Base-by-base conservation (phyloP, 2,888 invertebrate genomes). In the Amorpha juglandis region DNA sequence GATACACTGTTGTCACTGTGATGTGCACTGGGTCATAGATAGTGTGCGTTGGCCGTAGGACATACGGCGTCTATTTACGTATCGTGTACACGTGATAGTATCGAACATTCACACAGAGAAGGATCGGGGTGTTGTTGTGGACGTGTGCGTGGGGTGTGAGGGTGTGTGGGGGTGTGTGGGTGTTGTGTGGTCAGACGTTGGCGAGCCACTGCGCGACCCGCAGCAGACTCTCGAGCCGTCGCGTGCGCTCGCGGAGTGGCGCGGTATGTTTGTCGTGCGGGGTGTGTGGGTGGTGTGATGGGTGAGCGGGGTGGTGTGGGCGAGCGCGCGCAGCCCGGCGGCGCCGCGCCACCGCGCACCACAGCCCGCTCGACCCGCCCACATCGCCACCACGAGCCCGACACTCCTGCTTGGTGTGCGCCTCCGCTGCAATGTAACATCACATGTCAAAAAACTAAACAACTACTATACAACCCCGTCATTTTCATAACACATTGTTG, bases 391-490 rank as follows among this genome's bases (percentile, higher is more conserved):
- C 50, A n/a, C 19, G 9, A 58, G 62, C 63, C 38, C 64, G 69
- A 72, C 69, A 69, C 80, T 74, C 70, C 81, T 76, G 83, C 80
- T 77, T 79, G 74, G 74, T 80, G 79, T 81, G 81, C 89, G 87
- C 83, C 84, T 74, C 74, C 76, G 73, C 89, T 89, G 84, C 0
- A 81, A 74, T 35, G 62, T 62, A 62, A 62, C 14, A 62, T 47
- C 19, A 38, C 42, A 42, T 45, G 35, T 7, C 35, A 62, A 7
- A 3, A 11, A 42, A 42, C 2, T 8, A 6, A 27, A 27, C 27
- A 27, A 27, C n/a, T n/a, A 27, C 42, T 6, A 42, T 9, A 42
- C 42, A 42, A 42, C 12, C 12, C 19, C 27, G 1, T 9, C 12
- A 21, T 6, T 21, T n/a, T n/a, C n/a, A n/a, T n/a, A n/a, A n/a